Evolutionary conservation across 2,797 vertebrate species (phyloP).

Genomic region (Adelosebastes latens): DNA sequence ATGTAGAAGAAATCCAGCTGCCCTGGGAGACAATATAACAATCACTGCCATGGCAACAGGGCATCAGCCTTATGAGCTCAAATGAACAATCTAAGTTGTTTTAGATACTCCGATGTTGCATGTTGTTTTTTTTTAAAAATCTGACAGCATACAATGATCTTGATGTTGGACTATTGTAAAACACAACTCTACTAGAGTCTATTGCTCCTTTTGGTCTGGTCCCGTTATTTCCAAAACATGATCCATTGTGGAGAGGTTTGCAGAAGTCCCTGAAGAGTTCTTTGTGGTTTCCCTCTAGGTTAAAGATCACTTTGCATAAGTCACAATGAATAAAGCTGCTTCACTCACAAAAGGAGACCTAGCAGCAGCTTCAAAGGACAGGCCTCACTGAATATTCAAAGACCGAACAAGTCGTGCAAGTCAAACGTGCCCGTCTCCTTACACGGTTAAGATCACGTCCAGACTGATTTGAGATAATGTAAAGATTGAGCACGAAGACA

Average conservation of each 20-base stretch:
- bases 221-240: neutral
- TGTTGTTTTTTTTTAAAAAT: neutral
- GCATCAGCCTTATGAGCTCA: neutral
- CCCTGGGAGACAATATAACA: neutral
- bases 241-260: neutral
- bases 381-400: slow-evolving; percentile 70
- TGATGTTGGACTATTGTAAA: neutral
- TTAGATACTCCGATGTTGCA: neutral
- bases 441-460: slow-evolving; percentile 23
- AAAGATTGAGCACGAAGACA: slow-evolving; percentile 33
- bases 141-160: neutral
- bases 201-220: neutral
- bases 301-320: slow-evolving; percentile 77
- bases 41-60: slow-evolving; percentile 33
- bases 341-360: slow-evolving; percentile 46
- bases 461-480: slow-evolving; percentile 59
- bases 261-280: slow-evolving; percentile 25
- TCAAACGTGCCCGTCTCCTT: slow-evolving; percentile 54
- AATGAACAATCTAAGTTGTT: neutral
- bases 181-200: neutral
- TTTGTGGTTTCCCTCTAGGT: slow-evolving; percentile 61
- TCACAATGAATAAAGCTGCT: slow-evolving; percentile 72
- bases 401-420: slow-evolving; percentile 58
- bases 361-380: slow-evolving; percentile 63
- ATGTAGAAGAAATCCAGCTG: slow-evolving; percentile 22